Evolutionary conservation across 2,888 invertebrate species (phyloP).

Genomic region (Leucania comma): DNA sequence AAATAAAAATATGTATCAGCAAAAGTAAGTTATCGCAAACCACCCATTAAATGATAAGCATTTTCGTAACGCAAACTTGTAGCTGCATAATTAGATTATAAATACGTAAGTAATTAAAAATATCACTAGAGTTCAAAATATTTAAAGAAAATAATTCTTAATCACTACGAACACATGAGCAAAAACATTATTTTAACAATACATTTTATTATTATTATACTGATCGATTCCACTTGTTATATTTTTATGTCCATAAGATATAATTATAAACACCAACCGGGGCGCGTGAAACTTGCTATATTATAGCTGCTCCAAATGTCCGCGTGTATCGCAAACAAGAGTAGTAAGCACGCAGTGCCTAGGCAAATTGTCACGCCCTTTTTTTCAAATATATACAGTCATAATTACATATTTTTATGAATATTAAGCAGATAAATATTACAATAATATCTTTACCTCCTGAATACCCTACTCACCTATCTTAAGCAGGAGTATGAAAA

Average conservation of each 20-base stretch:
- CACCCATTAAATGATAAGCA: conserved; percentile 10
- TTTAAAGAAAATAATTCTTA: conserved; percentile 44
- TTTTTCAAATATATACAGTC: conserved; percentile 19
- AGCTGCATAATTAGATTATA: conserved; percentile 45
- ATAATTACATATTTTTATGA: conserved; percentile 14
- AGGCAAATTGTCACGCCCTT: not conserved
- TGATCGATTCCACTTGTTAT: conserved; percentile 15
- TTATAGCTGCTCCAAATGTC: conserved; percentile 21
- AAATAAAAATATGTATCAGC: conserved; percentile 3
- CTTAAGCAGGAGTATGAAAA: conserved; percentile 13
- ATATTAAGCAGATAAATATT: conserved; percentile 28
- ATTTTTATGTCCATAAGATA: conserved; percentile 1
- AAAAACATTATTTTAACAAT: conserved; percentile 45
- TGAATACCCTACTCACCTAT: conserved; percentile 4
- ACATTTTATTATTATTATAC: conserved; percentile 29
- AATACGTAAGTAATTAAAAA: conserved; percentile 28
- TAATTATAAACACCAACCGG: conserved; percentile 20
- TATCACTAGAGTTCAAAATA: conserved; percentile 37
- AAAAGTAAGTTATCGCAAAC: not conserved
- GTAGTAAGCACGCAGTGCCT: not conserved
- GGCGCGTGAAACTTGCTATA: conserved; percentile 1
- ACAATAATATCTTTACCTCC: conserved; percentile 40
- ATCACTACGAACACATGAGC: conserved; percentile 58
- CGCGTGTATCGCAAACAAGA: conserved; percentile 2
- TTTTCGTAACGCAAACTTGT: conserved; percentile 23